Evolutionary conservation across 1,140 invertebrate genomes (phyloP), one percentile per base, ranked within the genome.

Genomic region (Macrocentrus cingulum): DNA sequence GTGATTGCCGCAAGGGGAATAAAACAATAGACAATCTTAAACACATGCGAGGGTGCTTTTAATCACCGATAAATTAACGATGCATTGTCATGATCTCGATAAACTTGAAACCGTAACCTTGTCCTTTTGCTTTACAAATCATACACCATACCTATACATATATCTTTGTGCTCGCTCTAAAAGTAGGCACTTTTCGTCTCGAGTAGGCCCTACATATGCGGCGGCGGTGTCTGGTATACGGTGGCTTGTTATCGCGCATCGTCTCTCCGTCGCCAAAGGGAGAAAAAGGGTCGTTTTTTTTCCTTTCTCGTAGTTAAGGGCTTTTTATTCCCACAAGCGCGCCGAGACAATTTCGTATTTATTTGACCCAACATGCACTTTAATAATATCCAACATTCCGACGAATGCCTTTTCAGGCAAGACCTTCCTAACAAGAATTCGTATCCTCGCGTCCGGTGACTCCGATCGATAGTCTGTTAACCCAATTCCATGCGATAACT

Each of bases 241-340:
- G n/a, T n/a, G n/a, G 63, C 68, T 70, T 71, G 70, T 72, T 72
- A 73, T 72, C 65, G 61, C 66, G 67, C 67, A 64, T 68, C 56
- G 53, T 44, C 48, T 48, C 59, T 63, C 55, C 29, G 29, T 44
- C 19, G 15, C 37, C 9, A 9, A 29, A 29, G 25, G 25, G 25
- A 29, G 25, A 29, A 4, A 29, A 29, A 29, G 25, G 25, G 25
- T 29, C 25, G 25, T 29, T 29, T 29, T 29, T 29, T 29, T 29
- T 29, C 4, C 25, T 29, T 29, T 29, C 25, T 9, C 25, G 25
- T 29, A 4, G 25, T 5, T 9, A 9, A 29, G 4, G 25, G 25
- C 4, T 29, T 4, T 29, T 9, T 9, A 29, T 29, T n/a, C n/a
- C n/a, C n/a, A n/a, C n/a, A n/a, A n/a, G n/a, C n/a, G n/a, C n/a